Percentiles rank a stretch among this genome's conserved stretches.
phyloP scores from a whole-genome alignment of 1,140 invertebrate genomes.

The Macrobrachium nipponense region DNA sequence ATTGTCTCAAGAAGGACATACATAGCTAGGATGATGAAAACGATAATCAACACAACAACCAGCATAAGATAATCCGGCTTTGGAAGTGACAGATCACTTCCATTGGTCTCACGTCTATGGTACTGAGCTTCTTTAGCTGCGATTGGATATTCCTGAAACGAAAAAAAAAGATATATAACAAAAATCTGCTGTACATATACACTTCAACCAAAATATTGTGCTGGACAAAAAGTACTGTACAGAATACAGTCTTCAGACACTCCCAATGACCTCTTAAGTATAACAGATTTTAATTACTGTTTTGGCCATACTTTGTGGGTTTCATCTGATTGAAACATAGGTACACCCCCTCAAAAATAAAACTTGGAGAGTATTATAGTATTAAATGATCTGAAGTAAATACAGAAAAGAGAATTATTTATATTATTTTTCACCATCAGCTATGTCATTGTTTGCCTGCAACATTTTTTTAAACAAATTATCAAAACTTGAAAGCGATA shows the following conservation, averaged over 20 bases:
- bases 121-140: slow-evolving; percentile 54
- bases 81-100: slow-evolving; percentile 22
- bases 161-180: not conserved
- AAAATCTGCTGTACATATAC: not conserved
- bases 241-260: not conserved
- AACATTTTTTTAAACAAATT: no score
- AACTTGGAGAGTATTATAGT: no score
- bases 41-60: slow-evolving; percentile 82
- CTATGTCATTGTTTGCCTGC: no score
- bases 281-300: no score
- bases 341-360: no score
- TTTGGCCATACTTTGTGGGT: no score
- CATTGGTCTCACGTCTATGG: not conserved
- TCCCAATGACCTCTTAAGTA: no score
- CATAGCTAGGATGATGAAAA: slow-evolving; percentile 89
- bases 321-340: no score
- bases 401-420: no score
- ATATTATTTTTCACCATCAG: no score
- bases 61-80: slow-evolving; percentile 83
- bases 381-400: no score
- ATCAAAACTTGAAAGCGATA: no score
- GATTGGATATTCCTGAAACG: slow-evolving; percentile 58
- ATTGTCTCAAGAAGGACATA: slow-evolving; percentile 91
- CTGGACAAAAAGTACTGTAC: not conserved
- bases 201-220: not conserved